Evolutionary conservation across 2,888 invertebrate genomes (phyloP), one percentile per base, ranked within the genome.

Genomic region (Ptilodon capucinus): DNA sequence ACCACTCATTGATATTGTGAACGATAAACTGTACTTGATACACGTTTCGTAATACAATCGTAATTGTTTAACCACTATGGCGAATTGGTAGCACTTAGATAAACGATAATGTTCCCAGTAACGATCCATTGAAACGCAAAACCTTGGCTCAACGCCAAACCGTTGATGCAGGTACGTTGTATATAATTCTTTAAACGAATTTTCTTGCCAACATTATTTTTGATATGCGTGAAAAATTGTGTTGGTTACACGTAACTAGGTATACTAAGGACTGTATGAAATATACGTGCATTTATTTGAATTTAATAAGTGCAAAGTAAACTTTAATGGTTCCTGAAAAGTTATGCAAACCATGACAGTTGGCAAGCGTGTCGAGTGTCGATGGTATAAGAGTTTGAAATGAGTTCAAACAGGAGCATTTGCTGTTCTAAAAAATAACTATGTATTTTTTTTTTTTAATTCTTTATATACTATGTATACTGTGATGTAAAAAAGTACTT

Each of bases 61-160:
- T 58, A 55, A 61, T 56, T 55, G 55, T 63, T 59, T 40, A 54
- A 50, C 54, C 47, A 58, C 55, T 64, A 45, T 64, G 66, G 48
- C 58, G 58, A 62, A 66, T 71, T 60, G 50, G 57, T 60, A 58
- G 53, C 60, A 65, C 64, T 64, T 56, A 61, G 60, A 71, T 65
- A 68, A 68, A 71, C 66, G 69, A 66, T 71, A 67, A 76, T 63
- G 57, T 57, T 67, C 58, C 56, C 58, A 60, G 68, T 76, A 82
- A 83, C 72, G 79, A 81, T 74, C 72, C 70, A 76, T 78, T 80
- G 72, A 84, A 76, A 78, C 68, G 71, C 72, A 71, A 57, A 82
- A 71, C 81, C 79, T 83, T 85, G 84, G 85, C 76, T 46, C 49
- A 44, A 63, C 53, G 83, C 84, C 85, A 84, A 77, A 69, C 61